These are phyloP conservation scores for Periophthalmodon schlosseri DNA, from an alignment of 2,113 vertebrate species.

Conservation along the genomic window DNA sequence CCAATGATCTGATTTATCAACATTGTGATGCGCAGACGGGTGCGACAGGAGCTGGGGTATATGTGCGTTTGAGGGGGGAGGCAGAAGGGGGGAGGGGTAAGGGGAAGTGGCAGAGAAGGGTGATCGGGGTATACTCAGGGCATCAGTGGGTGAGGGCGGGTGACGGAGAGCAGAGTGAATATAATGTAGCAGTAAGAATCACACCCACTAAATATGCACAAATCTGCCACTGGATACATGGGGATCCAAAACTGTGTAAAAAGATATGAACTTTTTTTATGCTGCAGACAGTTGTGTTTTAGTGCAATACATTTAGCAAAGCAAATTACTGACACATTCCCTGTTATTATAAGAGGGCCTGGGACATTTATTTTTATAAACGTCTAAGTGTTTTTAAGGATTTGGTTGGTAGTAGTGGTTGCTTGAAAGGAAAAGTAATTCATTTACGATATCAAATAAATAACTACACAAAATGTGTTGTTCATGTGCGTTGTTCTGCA, in stretches of 20 bases:
- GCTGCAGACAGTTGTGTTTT: not conserved
- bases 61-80: slow-evolving; percentile 82
- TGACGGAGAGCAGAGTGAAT: slow-evolving; percentile 84
- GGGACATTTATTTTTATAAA: not conserved
- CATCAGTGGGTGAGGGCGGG: slow-evolving; percentile 87
- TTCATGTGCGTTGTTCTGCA: too few relatives aligned
- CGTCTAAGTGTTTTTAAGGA: too few relatives aligned
- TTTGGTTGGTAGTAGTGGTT: not conserved
- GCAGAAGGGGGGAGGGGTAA: not conserved
- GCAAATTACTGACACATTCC: not conserved
- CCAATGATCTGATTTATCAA: slow-evolving; percentile 88
- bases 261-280: slow-evolving; percentile 67
- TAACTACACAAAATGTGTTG: not conserved
- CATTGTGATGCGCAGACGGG: slow-evolving; percentile 88
- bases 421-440: not conserved
- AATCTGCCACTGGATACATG: slow-evolving; percentile 93
- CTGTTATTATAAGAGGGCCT: not conserved
- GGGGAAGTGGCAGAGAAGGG: slow-evolving; percentile 85
- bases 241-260: slow-evolving; percentile 77
- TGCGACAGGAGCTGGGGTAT: slow-evolving; percentile 89
- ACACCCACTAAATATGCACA: slow-evolving; percentile 92
- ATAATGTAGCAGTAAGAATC: slow-evolving; percentile 92
- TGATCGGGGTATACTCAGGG: slow-evolving; percentile 90
- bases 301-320: not conserved
- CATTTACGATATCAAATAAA: not conserved